These are phyloP conservation scores for Ursus arctos DNA, from an alignment of 2,113 vertebrate species.

Conservation along the genomic window DNA sequence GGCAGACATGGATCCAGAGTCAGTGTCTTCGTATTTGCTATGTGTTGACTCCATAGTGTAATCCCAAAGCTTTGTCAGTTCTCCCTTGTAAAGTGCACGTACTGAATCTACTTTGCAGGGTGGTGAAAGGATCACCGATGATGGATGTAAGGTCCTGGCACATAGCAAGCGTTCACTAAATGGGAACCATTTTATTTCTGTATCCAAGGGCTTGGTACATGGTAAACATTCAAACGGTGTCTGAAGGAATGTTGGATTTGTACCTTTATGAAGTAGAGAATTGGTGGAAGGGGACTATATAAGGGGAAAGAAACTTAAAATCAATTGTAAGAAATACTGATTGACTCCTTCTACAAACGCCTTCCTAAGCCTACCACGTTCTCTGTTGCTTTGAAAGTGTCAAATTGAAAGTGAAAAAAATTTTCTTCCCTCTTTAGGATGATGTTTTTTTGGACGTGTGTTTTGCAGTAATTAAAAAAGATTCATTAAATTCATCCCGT, in stretches of 20 bases:
- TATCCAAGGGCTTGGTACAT: neutral
- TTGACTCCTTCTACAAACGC: neutral
- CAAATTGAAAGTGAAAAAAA: neutral
- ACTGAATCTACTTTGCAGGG: neutral
- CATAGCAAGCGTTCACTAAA: neutral
- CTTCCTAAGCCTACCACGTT: neutral
- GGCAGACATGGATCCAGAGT: constrained; percentile 3
- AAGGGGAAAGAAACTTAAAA: neutral
- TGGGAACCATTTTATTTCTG: neutral
- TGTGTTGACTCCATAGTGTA: neutral
- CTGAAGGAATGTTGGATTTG: neutral
- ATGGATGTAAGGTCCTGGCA: neutral
- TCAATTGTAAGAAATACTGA: neutral
- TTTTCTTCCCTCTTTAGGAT: constrained; percentile 59
- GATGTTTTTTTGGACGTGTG: constrained; percentile 62
- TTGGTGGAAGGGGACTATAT: neutral
- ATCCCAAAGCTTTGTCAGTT: neutral
- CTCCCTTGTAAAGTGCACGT: neutral
- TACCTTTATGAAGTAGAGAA: neutral
- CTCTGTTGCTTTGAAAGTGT: constrained; percentile 1
- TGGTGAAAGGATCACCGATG: neutral
- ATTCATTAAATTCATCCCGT: constrained; percentile 74
- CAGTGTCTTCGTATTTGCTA: neutral
- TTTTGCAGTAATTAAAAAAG: constrained; percentile 77
- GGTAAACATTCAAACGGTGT: neutral